Evolutionary conservation across 1,140 invertebrate species (phyloP).

Genomic region (Drosophila aff.): DNA sequence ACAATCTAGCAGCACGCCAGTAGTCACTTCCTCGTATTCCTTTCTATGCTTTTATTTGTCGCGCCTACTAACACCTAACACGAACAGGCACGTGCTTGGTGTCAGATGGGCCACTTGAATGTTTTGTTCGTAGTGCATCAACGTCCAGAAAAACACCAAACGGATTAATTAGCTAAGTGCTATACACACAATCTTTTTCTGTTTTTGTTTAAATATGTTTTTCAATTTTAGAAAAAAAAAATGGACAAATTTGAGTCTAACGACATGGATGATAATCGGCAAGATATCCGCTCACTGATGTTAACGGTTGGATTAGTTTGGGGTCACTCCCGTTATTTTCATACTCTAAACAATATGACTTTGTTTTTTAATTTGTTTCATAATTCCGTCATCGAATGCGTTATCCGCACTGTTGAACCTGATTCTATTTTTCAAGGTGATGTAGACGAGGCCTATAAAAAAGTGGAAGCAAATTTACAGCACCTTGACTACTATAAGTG

Average conservation of each 20-base stretch:
- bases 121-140: too few relatives aligned
- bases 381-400: constrained; percentile 89
- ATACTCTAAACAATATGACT: constrained; percentile 90
- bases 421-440: constrained; percentile 89
- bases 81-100: too few relatives aligned
- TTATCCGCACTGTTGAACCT: constrained; percentile 85
- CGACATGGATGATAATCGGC: too few relatives aligned
- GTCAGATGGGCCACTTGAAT: too few relatives aligned
- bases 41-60: too few relatives aligned
- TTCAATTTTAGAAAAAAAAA: constrained; percentile 30
- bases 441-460: constrained; percentile 86
- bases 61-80: too few relatives aligned
- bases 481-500: constrained; percentile 85
- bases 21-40: too few relatives aligned
- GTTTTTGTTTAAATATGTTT: too few relatives aligned
- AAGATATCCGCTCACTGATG: constrained; percentile 88
- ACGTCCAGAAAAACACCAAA: too few relatives aligned
- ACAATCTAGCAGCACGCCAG: too few relatives aligned
- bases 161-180: too few relatives aligned
- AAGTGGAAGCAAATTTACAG: constrained; percentile 83
- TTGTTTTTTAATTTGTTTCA: constrained; percentile 90
- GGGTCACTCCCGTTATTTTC: constrained; percentile 93
- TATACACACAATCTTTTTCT: too few relatives aligned
- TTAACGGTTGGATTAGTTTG: constrained; percentile 93
- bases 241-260: constrained; percentile 41